These are phyloP conservation scores for Cochlearius cochlearius DNA, from an alignment of 2,113 vertebrate species.

Conservation along the genomic window DNA sequence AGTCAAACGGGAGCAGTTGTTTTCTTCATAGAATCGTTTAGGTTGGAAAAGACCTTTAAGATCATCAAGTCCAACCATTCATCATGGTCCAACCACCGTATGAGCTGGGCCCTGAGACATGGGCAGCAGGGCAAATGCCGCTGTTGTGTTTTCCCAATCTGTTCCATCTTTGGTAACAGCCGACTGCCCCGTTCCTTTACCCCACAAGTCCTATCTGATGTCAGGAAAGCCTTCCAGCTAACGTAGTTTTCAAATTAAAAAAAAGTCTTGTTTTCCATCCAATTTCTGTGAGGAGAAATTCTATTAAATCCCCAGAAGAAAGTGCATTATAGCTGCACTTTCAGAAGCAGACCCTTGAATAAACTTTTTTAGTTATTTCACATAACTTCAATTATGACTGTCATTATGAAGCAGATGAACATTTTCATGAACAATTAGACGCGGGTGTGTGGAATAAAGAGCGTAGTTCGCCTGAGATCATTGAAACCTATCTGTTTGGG, in stretches of 20 bases:
- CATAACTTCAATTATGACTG: conserved; percentile 74
- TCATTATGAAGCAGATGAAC: conserved; percentile 81
- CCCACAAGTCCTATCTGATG: neutral
- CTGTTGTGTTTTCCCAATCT: neutral
- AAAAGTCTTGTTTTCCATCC: conserved; percentile 66
- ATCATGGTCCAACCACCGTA: rapidly evolving
- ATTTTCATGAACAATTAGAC: conserved; percentile 80
- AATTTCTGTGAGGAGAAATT: conserved; percentile 73
- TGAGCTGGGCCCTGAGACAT: neutral
- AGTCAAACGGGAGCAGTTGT: neutral
- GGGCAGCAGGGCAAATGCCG: neutral
- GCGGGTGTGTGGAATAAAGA: conserved; percentile 72
- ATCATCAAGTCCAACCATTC: neutral
- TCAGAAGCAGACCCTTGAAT: conserved; percentile 75
- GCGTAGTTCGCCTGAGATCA: conserved; percentile 72
- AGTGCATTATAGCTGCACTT: conserved; percentile 65
- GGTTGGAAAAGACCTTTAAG: too few relatives aligned
- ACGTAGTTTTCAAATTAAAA: neutral
- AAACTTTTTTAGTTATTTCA: conserved; percentile 80
- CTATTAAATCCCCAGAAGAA: conserved; percentile 76
- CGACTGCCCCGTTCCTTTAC: neutral
- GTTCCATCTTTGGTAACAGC: neutral
- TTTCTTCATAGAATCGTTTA: too few relatives aligned
- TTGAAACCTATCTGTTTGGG: conserved; percentile 78
- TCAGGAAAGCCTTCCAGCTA: neutral